Evolutionary conservation across 2,888 invertebrate species (phyloP).

Genomic region (Tipula helvola): DNA sequence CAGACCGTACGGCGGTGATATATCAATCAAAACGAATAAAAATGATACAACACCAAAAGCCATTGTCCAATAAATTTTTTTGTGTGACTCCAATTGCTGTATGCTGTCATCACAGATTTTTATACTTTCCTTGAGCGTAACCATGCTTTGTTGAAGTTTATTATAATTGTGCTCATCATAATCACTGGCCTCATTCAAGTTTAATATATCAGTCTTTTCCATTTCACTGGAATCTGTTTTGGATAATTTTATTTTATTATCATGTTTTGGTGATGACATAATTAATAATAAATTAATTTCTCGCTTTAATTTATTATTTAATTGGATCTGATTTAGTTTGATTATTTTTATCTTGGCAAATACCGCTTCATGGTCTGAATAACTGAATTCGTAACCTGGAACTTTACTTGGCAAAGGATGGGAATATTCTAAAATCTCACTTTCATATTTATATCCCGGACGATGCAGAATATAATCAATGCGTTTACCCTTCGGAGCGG

Average conservation of each 20-base stretch:
- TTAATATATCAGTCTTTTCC: not conserved
- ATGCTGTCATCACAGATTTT: constrained; percentile 29
- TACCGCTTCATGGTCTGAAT: constrained; percentile 86
- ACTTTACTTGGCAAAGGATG: constrained; percentile 64
- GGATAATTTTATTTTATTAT: not conserved
- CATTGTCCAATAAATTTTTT: constrained; percentile 28
- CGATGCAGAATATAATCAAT: constrained; percentile 85
- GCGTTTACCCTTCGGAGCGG: constrained; percentile 62
- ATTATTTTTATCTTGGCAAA: constrained; percentile 38
- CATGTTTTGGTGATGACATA: not conserved
- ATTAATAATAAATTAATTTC: not conserved
- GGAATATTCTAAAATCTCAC: constrained; percentile 37
- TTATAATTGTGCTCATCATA: not conserved
- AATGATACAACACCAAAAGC: constrained; percentile 26
- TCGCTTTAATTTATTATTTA: not conserved
- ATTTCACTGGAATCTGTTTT: not conserved
- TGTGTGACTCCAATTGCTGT: constrained; percentile 28
- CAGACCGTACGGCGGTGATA: constrained; percentile 27
- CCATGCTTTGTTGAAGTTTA: constrained; percentile 13
- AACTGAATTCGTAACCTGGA: constrained; percentile 59
- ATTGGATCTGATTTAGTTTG: not conserved
- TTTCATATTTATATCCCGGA: constrained; percentile 21
- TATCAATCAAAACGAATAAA: constrained; percentile 27
- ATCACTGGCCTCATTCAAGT: not conserved
- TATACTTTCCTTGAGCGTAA: constrained; percentile 27